Evolutionary conservation across 2,888 invertebrate species (phyloP).

Genomic region (Andrena marginata): DNA sequence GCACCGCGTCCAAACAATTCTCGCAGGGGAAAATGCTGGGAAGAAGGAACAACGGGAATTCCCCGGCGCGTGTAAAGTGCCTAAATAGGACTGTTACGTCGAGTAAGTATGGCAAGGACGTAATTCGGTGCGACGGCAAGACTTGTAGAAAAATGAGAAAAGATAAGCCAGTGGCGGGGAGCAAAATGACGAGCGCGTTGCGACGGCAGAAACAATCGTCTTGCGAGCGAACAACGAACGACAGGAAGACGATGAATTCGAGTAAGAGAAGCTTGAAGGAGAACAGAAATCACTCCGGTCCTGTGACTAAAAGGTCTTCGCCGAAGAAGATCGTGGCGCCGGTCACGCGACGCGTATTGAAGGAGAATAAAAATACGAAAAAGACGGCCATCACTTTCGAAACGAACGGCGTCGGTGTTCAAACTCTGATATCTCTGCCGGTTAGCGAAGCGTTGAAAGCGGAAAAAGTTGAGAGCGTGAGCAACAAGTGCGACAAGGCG

Average conservation of each 20-base stretch:
- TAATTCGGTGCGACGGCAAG: conserved; percentile 68
- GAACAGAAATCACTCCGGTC: conserved; percentile 73
- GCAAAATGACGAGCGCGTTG: conserved; percentile 54
- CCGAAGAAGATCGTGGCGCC: conserved; percentile 64
- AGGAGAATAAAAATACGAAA: conserved; percentile 82
- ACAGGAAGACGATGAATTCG: conserved; percentile 55
- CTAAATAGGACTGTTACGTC: conserved; percentile 69
- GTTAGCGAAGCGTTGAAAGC: conserved; percentile 76
- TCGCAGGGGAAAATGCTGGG: conserved; percentile 59
- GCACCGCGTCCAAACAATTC: conserved; percentile 54
- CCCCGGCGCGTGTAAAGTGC: conserved; percentile 78
- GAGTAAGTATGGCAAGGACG: conserved; percentile 70
- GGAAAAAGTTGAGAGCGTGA: conserved; percentile 71
- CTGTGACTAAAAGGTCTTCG: conserved; percentile 64
- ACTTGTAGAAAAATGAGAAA: conserved; percentile 72
- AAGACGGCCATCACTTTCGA: conserved; percentile 72
- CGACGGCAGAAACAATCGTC: conserved; percentile 67
- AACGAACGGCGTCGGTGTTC: conserved; percentile 75
- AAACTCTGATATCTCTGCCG: conserved; percentile 78
- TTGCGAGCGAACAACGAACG: conserved; percentile 56
- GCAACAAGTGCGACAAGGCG: conserved; percentile 72
- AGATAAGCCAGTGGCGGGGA: conserved; percentile 73
- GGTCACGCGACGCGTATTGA: conserved; percentile 78
- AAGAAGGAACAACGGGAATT: conserved; percentile 58
- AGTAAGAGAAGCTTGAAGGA: conserved; percentile 78